These are phyloP conservation scores for Elachura formosa DNA, from an alignment of 2,113 vertebrate genomes.

Conservation along the genomic window DNA sequence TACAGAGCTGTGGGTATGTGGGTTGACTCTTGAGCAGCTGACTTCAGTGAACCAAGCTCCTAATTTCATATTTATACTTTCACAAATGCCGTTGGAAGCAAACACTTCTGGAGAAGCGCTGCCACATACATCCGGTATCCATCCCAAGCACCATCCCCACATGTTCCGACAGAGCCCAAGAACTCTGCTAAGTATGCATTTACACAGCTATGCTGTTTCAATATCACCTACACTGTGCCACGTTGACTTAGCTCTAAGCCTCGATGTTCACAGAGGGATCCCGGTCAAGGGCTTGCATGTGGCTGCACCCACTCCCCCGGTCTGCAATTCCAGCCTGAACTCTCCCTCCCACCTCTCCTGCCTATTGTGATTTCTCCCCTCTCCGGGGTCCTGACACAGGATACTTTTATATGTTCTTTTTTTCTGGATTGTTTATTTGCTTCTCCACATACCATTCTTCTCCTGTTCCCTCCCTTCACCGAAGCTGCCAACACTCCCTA, in stretches of 20 bases:
- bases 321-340: background rate
- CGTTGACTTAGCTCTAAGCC: background rate
- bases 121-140: background rate
- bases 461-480: background rate
- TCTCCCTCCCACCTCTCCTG: background rate
- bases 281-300: background rate
- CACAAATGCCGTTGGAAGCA: background rate
- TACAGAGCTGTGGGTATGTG: background rate
- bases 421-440: background rate
- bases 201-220: background rate
- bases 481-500: background rate
- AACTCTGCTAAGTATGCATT: background rate
- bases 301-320: fast-evolving
- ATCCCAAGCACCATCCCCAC: background rate
- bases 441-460: background rate
- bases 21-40: background rate
- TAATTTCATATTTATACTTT: background rate
- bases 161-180: background rate
- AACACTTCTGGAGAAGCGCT: background rate
- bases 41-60: background rate
- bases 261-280: background rate
- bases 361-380: background rate
- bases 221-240: background rate
- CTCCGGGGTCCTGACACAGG: background rate
- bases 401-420: background rate